These are phyloP conservation scores for Gallinago solitaria DNA, from an alignment of 2,797 vertebrate species.

Conservation along the genomic window DNA sequence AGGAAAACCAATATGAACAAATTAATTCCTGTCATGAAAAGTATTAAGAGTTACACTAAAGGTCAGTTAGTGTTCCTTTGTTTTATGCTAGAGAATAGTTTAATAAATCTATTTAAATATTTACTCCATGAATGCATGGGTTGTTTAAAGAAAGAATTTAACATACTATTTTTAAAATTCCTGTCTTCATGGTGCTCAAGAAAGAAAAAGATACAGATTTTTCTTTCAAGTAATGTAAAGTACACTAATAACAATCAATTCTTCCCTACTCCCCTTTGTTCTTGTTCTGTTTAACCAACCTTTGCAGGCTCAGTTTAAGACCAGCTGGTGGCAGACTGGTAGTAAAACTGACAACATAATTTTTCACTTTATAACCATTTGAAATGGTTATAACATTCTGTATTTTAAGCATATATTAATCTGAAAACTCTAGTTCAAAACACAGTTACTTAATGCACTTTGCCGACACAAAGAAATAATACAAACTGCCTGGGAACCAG, in stretches of 20 bases:
- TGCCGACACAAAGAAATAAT: not conserved
- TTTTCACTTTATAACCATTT: not conserved
- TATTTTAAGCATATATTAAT: not conserved
- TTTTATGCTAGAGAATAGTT: not conserved
- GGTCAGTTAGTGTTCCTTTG: not conserved
- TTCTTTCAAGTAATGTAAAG: not conserved
- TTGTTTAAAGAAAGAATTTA: not conserved
- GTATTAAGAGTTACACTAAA: not conserved
- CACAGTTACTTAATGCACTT: not conserved
- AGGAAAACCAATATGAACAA: not conserved
- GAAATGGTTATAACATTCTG: not conserved
- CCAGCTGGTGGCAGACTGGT: not conserved
- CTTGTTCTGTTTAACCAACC: not conserved
- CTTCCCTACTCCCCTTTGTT: rapidly evolving
- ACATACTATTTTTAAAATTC: not conserved
- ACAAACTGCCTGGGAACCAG: not conserved
- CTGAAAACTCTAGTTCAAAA: not conserved
- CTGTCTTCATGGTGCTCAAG: not conserved
- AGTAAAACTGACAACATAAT: not conserved
- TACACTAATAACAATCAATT: not conserved
- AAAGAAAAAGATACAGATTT: not conserved
- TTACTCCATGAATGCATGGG: not conserved
- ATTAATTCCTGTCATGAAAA: not conserved
- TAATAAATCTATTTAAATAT: not conserved
- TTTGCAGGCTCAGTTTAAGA: not conserved